Conservation (phyloP, 2,113 vertebrate species). For the Fregetta grallaria region DNA sequence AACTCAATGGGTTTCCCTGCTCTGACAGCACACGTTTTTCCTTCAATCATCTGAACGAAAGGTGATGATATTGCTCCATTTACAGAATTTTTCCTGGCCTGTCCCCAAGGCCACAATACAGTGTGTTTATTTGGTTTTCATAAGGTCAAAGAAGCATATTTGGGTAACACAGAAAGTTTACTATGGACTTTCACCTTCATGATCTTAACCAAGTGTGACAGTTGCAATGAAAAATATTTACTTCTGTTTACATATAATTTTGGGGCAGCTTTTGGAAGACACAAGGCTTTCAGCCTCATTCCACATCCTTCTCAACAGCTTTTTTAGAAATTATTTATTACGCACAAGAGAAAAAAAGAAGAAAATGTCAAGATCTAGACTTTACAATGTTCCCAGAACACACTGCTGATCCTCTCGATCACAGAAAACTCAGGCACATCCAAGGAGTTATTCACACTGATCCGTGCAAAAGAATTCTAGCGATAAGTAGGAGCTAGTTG, state of each 20-base stretch:
- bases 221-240: constrained; percentile 21
- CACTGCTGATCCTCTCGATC: accelerated
- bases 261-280: neutral
- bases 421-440: neutral
- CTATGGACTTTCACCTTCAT: constrained; percentile 47
- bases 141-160: constrained; percentile 15
- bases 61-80: constrained; percentile 40
- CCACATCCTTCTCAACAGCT: neutral
- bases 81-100: constrained; percentile 44
- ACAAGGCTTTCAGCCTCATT: neutral
- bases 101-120: constrained; percentile 19
- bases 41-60: neutral
- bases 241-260: neutral
- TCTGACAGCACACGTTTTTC: neutral
- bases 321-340: neutral
- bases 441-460: neutral
- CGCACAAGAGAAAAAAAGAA: neutral
- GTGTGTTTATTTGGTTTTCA: constrained; percentile 50
- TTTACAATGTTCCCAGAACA: neutral
- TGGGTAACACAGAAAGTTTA: constrained; percentile 21
- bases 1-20: neutral
- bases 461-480: neutral
- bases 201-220: neutral
- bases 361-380: neutral
- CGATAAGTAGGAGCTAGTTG: neutral